Base-by-base conservation (phyloP, 2,113 vertebrate species). In the Montifringilla adamsi region DNA sequence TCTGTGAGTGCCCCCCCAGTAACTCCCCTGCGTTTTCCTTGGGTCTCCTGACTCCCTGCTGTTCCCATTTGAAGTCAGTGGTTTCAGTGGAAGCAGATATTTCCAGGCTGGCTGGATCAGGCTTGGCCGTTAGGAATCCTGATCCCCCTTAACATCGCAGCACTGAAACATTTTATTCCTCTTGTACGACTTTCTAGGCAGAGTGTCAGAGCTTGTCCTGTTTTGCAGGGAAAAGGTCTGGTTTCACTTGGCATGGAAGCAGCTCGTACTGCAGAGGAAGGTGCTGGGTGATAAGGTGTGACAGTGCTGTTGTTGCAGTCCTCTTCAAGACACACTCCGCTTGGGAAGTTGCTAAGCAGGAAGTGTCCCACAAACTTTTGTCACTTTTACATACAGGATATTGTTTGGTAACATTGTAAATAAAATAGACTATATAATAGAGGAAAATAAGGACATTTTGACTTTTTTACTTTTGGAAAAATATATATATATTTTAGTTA, bases 401-500 rank as follows among this genome's bases (percentile, higher is more conserved):
- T 96, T 88, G 87, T 96, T 98, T 95, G 86, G 87, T 96, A 96
- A 95, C 79, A 76, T 92, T 98, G 98, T 98, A 98, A 97, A 98
- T 98, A 98, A 96, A 92, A 78, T 97, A 97, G 96, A 94, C 92
- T 97, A 94, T 97, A 95, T 98, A 84, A 96, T 95, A 93, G 93
- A 93, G 76, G 72, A 66, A 96, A 94, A 63, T 90, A 94, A 92
- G 33, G 49, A 97, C 97, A 94, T 97, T 97, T 97, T 97, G 96
- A 97, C 89, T 97, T 97, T 96, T 97, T 97, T 98, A 97, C 97
- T 98, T 98, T 97, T 86, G 91, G 84, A 87, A 90, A 95, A 37
- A 96, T 3, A 90, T 52, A 96, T 96, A 90, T 97, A 97, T 97
- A 96, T 97, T 97, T 98, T 98, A 97, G 96, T 98, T 97, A 94